Base-by-base conservation (phyloP, 2,888 invertebrate species). In the Eupithecia abbreviata region DNA sequence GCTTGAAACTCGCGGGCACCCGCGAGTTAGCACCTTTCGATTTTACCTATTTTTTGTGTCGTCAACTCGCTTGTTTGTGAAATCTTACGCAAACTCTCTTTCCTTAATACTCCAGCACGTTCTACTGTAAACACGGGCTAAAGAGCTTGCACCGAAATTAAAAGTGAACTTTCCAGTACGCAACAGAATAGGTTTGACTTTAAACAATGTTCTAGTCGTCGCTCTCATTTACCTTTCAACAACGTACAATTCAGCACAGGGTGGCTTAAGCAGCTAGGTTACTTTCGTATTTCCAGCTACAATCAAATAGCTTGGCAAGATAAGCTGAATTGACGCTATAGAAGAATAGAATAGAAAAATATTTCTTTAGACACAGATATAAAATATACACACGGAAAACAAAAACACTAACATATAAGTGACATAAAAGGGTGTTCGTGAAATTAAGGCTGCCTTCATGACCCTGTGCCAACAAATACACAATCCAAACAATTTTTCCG, bases 161-260 rank as follows among this genome's bases (percentile, higher is more conserved):
- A 91, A 91, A 92, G 90, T 90, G 92, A 91, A 91, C 88, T 91
- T 88, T 88, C 83, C 81, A 83, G 81, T 81, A 82, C 86, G 88
- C 88, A 87, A 86, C 88, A 86, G 87, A 86, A 86, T 81, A 85
- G 86, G 86, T 88, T 89, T 89, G 87, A 90, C 88, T 89, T 89
- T 84, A 90, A 91, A 91, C 91, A 91, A 91, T 91, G 89, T 89
- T 87, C 84, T 80, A 84, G 86, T 86, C 86, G 86, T 86, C 86
- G 88, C 90, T 88, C 89, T 90, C 91, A 90, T 92, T 91, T 90
- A 89, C 88, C 87, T 85, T 86, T 84, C 84, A 83, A 82, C 80
- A 76, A 76, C 73, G 81, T 76, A 74, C 79, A 79, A 79, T 77
- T 77, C 76, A 79, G 70, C 69, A 72, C 68, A 78, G 13, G 13